Base-by-base conservation (phyloP, 2,113 vertebrate genomes). In the Oryzias melastigma region DNA sequence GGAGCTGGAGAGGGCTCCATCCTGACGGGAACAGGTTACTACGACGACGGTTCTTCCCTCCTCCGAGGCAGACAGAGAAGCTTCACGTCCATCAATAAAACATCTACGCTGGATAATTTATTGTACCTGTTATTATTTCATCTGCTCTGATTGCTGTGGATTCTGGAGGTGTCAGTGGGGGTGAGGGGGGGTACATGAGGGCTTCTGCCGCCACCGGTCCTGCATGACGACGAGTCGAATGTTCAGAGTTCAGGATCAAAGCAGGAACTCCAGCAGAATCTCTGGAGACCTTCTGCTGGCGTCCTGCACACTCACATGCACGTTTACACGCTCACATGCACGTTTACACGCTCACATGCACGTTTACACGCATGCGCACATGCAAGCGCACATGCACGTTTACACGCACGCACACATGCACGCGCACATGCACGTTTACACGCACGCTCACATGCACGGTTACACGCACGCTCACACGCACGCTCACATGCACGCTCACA, bases 221-320 rank as follows among this genome's bases (percentile, higher is more conserved):
- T 22, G 22, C 22, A 22, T 3, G 16, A 35, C 4, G 27, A 42
- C 35, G 10, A 35, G 8, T 35, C 35, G 2, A 12, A 27, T 12
- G 10, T 35, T 35, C 35, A 10, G 35, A 35, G 35, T 12, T 59
- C 60, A 56, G 60, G 68, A 60, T 83, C 77, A 80, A 73, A 79
- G 80, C 25, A 29, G 51, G 55, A 76, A 78, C 72, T 27, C 25
- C 25, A 25, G 25, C 25, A 25, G 25, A 25, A 25, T 25, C 25
- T 75, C 78, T 48, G 43, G 3, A 35, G 35, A 35, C 35, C 2
- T 10, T 10, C 29, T 35, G 7, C 7, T 10, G 29, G 8, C 62
- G 52, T 57, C 18, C 25, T 7, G 53, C 22, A 22, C 22, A 2
- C 22, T 22, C 22, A 22, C 22, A 3, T 22, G 22, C 22, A 22